phyloP scores from a whole-genome alignment of 2,888 invertebrate genomes.

The Cheilosia pagana region DNA sequence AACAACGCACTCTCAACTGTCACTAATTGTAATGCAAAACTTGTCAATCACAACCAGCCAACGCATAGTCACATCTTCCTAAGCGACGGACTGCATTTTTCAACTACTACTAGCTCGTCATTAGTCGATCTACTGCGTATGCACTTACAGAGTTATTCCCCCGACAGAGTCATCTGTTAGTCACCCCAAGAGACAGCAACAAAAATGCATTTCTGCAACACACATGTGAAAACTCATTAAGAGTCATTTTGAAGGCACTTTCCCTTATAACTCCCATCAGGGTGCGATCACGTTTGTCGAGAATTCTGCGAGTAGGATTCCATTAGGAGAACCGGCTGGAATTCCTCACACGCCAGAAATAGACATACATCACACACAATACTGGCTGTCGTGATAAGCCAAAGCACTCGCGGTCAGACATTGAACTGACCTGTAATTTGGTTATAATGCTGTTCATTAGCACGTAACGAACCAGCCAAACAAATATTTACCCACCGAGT shows the following conservation, averaged over 20 bases:
- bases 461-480: slow-evolving; percentile 1
- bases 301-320: background rate
- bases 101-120: background rate
- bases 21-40: slow-evolving; percentile 3
- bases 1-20: background rate
- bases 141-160: background rate
- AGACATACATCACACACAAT: background rate
- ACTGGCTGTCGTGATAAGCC: background rate
- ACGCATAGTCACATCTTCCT: background rate
- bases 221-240: slow-evolving; percentile 4
- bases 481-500: background rate
- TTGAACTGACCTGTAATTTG: slow-evolving; percentile 16
- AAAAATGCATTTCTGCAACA: background rate
- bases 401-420: slow-evolving; percentile 1
- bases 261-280: background rate
- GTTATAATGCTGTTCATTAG: slow-evolving; percentile 20
- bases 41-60: background rate
- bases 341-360: background rate
- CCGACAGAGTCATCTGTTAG: background rate
- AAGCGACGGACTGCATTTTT: slow-evolving; percentile 1
- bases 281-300: background rate
- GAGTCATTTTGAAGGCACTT: slow-evolving; percentile 1
- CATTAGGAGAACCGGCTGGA: background rate
- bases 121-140: background rate
- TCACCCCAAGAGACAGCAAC: background rate